These are phyloP conservation scores for Suncus etruscus DNA, from an alignment of 2,113 vertebrate species.

Conservation along the genomic window DNA sequence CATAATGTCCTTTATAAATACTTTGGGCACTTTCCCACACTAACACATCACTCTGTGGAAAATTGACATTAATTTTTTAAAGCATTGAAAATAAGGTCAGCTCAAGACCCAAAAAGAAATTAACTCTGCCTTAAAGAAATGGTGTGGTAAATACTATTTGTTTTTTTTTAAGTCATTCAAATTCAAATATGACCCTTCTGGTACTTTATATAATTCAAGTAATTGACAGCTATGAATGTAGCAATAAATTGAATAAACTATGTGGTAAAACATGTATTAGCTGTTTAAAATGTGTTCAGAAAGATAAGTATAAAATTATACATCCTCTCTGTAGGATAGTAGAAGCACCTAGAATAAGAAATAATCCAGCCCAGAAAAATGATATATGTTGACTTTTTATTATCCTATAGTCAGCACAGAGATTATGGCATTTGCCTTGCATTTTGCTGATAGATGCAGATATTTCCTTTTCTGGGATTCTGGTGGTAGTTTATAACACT, in stretches of 20 bases:
- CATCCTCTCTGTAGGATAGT: neutral
- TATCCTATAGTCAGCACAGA: too few relatives aligned
- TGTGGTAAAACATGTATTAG: neutral
- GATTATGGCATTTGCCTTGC: too few relatives aligned
- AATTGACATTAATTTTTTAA: conserved; percentile 12
- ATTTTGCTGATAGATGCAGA: neutral
- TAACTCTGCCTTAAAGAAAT: conserved; percentile 18
- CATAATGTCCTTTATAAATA: neutral
- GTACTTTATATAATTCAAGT: conserved; percentile 47
- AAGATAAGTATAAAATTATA: neutral
- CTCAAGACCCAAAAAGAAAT: neutral
- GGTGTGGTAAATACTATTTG: neutral
- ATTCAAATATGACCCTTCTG: conserved; percentile 9
- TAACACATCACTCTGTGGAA: neutral
- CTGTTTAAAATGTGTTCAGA: conserved; percentile 28
- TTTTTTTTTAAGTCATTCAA: conserved; percentile 45
- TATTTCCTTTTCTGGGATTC: neutral
- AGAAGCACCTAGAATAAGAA: neutral
- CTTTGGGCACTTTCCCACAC: neutral
- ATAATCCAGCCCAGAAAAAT: neutral
- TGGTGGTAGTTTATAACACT: neutral
- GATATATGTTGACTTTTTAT: neutral
- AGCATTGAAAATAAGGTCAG: neutral
- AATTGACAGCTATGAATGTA: conserved; percentile 3
- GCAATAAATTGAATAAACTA: neutral